phyloP scores from a whole-genome alignment of 2,888 invertebrate species.

The Coremacera marginata region DNA sequence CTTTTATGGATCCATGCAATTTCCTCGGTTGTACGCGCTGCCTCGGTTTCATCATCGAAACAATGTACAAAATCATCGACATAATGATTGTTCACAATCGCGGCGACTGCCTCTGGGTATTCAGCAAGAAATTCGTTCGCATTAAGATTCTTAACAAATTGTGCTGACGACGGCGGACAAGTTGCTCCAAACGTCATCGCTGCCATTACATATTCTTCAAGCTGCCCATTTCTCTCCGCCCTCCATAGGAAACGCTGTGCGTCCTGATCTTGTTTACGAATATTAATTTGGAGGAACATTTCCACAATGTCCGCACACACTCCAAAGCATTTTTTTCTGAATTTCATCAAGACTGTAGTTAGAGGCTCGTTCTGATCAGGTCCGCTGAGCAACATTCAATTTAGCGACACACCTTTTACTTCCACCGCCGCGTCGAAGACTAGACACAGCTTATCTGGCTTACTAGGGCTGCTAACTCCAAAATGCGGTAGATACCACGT shows the following conservation, averaged over 20 bases:
- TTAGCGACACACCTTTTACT: conserved; percentile 48
- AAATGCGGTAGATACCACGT: conserved; percentile 55
- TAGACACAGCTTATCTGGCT: conserved; percentile 53
- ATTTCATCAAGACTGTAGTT: conserved; percentile 53
- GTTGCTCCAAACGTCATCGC: conserved; percentile 47
- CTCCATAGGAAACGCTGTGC: conserved; percentile 45
- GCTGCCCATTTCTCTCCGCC: neutral
- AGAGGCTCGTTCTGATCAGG: conserved; percentile 53
- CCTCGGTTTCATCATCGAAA: conserved; percentile 22
- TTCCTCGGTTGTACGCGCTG: conserved; percentile 12
- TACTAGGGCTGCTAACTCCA: conserved; percentile 48
- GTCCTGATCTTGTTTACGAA: conserved; percentile 51
- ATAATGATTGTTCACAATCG: conserved; percentile 44
- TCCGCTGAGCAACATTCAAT: conserved; percentile 51
- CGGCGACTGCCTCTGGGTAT: conserved; percentile 38
- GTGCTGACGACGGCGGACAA: conserved; percentile 39
- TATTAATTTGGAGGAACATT: conserved; percentile 59
- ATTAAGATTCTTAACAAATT: conserved; percentile 45
- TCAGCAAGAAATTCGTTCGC: conserved; percentile 31
- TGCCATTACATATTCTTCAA: conserved; percentile 46
- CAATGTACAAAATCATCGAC: conserved; percentile 35
- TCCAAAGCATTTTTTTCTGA: conserved; percentile 50
- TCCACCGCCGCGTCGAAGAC: conserved; percentile 57
- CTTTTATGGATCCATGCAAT: conserved; percentile 23
- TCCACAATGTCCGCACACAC: conserved; percentile 57